These are phyloP conservation scores for Morpho achilles DNA, from an alignment of 2,888 invertebrate species.

Conservation along the genomic window DNA sequence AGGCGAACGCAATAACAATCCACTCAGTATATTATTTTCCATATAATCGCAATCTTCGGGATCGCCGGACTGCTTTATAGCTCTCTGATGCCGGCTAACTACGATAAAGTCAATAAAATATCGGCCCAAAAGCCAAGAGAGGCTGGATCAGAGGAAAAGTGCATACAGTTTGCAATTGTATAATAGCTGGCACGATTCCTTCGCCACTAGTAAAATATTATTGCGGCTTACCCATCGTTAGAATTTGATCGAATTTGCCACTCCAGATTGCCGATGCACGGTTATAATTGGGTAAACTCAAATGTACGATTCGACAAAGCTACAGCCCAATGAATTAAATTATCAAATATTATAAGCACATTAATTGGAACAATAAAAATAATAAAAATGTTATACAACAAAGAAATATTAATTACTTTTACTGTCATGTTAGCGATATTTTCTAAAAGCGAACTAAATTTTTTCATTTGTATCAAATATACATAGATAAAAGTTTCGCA, in stretches of 20 bases:
- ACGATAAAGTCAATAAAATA: conserved; percentile 18
- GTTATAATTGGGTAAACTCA: no score
- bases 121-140: conserved; percentile 1
- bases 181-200: conserved; percentile 31
- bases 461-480: no score
- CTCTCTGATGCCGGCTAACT: conserved; percentile 12
- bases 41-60: conserved; percentile 14
- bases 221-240: conserved; percentile 19
- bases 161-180: conserved; percentile 30
- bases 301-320: no score
- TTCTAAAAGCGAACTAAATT: no score
- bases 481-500: no score
- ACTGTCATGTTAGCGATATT: no score
- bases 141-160: conserved; percentile 12
- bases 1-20: conserved; percentile 5
- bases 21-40: conserved; percentile 10
- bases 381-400: no score
- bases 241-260: conserved; percentile 2
- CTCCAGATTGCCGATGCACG: not conserved
- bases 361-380: conserved; percentile 16
- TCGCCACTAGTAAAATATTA: conserved; percentile 31
- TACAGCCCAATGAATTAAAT: no score
- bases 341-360: no score
- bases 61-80: conserved; percentile 15
- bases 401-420: no score